Evolutionary conservation across 2,888 invertebrate genomes (phyloP).

Genomic region (Melitaea athalia): DNA sequence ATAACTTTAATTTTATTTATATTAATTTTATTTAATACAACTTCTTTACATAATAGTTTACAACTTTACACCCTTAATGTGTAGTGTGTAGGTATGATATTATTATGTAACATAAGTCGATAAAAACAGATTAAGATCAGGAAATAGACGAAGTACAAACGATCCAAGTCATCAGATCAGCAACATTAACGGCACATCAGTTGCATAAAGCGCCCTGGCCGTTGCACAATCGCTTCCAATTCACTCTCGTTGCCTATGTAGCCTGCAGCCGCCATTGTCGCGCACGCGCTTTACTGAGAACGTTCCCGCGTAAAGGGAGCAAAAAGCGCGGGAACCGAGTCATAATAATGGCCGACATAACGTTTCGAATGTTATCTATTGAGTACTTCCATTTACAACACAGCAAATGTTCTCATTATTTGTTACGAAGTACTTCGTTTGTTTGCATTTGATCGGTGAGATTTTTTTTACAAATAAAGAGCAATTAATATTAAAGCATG

Average conservation of each 20-base stretch:
- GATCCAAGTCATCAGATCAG: slow-evolving; percentile 65
- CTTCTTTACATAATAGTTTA: slow-evolving; percentile 4
- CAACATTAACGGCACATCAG: slow-evolving; percentile 72
- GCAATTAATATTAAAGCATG: slow-evolving; percentile 1
- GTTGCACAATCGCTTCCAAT: slow-evolving; percentile 75
- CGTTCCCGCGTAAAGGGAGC: slow-evolving; percentile 76
- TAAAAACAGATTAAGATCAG: slow-evolving; percentile 46
- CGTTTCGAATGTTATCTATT: slow-evolving; percentile 76
- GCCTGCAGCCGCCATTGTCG: slow-evolving; percentile 68
- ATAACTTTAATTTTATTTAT: too few species aligned
- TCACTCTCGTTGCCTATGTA: slow-evolving; percentile 71
- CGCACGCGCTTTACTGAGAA: slow-evolving; percentile 79
- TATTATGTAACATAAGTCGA: slow-evolving; percentile 28
- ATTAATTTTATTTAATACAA: too few species aligned
- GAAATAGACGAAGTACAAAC: slow-evolving; percentile 53
- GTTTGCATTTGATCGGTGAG: slow-evolving; percentile 24
- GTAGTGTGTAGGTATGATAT: too few species aligned
- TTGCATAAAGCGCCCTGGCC: slow-evolving; percentile 65
- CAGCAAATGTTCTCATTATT: slow-evolving; percentile 70
- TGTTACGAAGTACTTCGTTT: slow-evolving; percentile 50
- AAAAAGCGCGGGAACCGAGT: slow-evolving; percentile 80
- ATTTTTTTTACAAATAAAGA: slow-evolving; percentile 16
- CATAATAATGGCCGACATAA: slow-evolving; percentile 77
- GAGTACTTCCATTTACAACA: slow-evolving; percentile 62
- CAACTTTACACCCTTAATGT: slow-evolving; percentile 18